Evolutionary conservation across 2,797 vertebrate genomes (phyloP), one percentile per base, ranked within the genome.

Genomic region (Pempheris klunzingeri): DNA sequence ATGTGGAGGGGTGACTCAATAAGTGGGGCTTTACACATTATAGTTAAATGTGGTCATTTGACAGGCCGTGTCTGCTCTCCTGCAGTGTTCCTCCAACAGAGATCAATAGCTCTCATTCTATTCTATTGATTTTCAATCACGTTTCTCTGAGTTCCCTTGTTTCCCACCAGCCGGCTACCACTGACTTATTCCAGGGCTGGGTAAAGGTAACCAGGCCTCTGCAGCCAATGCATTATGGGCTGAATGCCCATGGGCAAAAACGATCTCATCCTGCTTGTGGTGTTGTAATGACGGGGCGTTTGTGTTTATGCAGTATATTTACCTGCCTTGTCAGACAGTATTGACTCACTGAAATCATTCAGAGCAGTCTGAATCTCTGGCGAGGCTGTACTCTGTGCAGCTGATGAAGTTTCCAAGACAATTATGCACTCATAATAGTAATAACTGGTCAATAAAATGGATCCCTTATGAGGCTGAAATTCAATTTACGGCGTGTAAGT

Each of bases 111-210:
- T 71, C 83, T 91, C 90, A 87, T 87, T 92, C 87, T 81, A 67
- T 86, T 71, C 57, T 81, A 94, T 86, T 83, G 92, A 92, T 86
- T 92, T 92, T 90, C 89, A 90, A 89, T 93, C 90, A 87, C 77
- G 41, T 87, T 87, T 68, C 78, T 73, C 77, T 47, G 47, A 82
- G 75, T 81, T 77, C 41, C 71, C 79, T 63, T 65, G 73, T 82
- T 81, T 44, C 72, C 82, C 81, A 87, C 78, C 77, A 64, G 76
- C 78, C 70, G 18, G 26, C 75, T 58, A 71, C 83, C 76, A 44
- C 77, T 72, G 80, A 82, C 82, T 85, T 87, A 88, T 88, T 89
- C 86, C 71, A 77, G 79, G 36, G 70, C 74, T 24, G 77, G 79
- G 63, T 76, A 72, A 80, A 86, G 78, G 82, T 84, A 89, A 83